phyloP scores from a whole-genome alignment of 2,113 vertebrate species.

The Trematomus loennbergii region DNA sequence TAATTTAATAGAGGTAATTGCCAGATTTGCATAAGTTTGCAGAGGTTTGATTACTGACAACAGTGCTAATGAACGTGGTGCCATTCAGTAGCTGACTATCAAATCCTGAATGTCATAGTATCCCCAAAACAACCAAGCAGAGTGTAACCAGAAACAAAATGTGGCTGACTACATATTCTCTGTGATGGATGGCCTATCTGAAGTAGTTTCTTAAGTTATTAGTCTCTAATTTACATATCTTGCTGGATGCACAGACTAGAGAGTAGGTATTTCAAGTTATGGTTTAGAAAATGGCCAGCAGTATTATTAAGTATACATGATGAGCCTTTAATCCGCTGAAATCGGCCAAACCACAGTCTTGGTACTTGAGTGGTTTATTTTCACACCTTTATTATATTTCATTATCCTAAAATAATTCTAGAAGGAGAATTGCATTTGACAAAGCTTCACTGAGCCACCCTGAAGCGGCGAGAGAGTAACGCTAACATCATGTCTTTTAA shows the following conservation, averaged over 20 bases:
- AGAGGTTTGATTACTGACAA: not conserved
- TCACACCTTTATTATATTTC: slow-evolving; percentile 19
- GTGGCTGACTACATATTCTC: slow-evolving; percentile 5
- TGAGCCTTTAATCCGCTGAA: slow-evolving; percentile 49
- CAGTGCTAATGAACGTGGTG: not conserved
- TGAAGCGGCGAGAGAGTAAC: not conserved
- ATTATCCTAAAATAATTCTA: slow-evolving; percentile 10
- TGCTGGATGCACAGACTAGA: slow-evolving; percentile 13
- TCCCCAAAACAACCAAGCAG: not conserved
- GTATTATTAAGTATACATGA: slow-evolving; percentile 41
- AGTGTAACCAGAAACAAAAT: not conserved
- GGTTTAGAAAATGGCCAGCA: slow-evolving; percentile 53
- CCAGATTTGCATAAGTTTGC: not conserved
- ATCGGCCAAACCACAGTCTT: slow-evolving; percentile 4
- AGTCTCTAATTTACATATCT: slow-evolving; percentile 25
- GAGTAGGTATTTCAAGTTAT: slow-evolving; percentile 52
- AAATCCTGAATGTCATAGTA: not conserved
- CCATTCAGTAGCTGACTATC: not conserved
- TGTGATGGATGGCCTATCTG: slow-evolving; percentile 44
- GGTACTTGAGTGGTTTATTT: slow-evolving; percentile 5
- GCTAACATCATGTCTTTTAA: slow-evolving; percentile 30
- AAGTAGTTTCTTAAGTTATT: slow-evolving; percentile 2
- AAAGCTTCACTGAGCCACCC: slow-evolving; percentile 1
- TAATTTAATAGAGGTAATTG: not conserved
- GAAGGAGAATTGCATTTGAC: not conserved